These are phyloP conservation scores for human (Homo sapiens) DNA, from an alignment of 2,113 vertebrate species.

Conservation along the genomic window DNA sequence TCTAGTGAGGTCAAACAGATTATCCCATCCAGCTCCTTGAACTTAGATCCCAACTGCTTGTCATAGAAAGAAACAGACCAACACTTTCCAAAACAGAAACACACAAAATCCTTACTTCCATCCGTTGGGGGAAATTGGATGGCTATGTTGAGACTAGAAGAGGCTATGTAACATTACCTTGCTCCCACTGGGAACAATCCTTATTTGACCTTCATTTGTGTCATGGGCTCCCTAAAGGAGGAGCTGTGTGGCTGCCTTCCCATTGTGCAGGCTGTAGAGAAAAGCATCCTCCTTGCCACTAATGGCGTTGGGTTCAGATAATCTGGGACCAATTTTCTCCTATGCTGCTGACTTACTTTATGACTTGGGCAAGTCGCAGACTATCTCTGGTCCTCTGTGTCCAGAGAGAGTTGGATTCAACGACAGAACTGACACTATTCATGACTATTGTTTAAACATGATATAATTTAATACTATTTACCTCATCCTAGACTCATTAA, in stretches of 20 bases:
- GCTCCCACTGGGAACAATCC: background rate
- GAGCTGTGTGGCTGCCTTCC: background rate
- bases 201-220: background rate
- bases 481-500: background rate
- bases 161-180: background rate
- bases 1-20: background rate
- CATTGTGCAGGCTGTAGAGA: background rate
- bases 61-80: background rate
- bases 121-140: background rate
- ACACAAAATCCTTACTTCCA: background rate
- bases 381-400: background rate
- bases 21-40: background rate
- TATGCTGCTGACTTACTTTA: background rate
- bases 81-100: background rate
- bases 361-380: background rate
- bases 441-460: background rate
- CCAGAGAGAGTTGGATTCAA: background rate
- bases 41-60: background rate
- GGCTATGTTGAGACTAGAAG: background rate
- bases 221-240: background rate
- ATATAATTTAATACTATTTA: background rate
- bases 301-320: background rate
- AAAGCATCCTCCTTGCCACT: fast-evolving
- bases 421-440: background rate
- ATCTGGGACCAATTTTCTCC: background rate